Base-by-base conservation (phyloP, 2,888 invertebrate genomes). In the Nomada fucata region DNA sequence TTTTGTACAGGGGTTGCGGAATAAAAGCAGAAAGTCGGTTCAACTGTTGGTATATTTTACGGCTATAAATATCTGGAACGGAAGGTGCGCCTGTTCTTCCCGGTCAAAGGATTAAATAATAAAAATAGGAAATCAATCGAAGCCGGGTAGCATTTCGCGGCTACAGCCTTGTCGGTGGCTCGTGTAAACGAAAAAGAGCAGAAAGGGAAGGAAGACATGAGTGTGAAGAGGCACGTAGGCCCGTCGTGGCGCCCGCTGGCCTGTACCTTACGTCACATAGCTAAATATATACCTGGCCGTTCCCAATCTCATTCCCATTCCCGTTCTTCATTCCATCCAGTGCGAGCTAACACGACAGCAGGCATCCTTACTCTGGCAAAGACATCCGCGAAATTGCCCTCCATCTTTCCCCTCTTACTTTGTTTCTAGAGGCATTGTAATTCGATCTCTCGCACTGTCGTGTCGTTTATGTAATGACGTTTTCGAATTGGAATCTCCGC, bases 211-310 rank as follows among this genome's bases (percentile, higher is more conserved):
- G 47, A 74, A 36, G n/a, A 64, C 10, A 53, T n/a, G 53, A 60
- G 68, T 70, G 52, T 60, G 69, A 77, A 80, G 69, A 76, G 78
- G 75, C 79, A 77, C 79, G 86, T 78, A 83, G 79, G 83, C 78
- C 68, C 83, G 76, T 76, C 77, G 89, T 89, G 89, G 88, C 89
- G 90, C 89, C 89, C 81, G 84, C 74, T 86, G 76, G 88, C 83
- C 85, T 87, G 75, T 61, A 81, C 63, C 86, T 89, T 90, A 86
- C 89, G 89, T 89, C 90, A 90, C 79, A 85, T 68, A 76, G 82
- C 87, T 90, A 90, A 89, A 89, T 89, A 90, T 90, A 89, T 88
- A 81, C 85, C 73, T 79, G 80, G 72, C 86, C 87, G 89, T 90
- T 88, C 87, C 84, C 82, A 84, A 90, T 86, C 88, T 90, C 88